Evolutionary conservation across 2,888 invertebrate genomes (phyloP), one percentile per base, ranked within the genome.

Genomic region (Synergus gifuensis): DNA sequence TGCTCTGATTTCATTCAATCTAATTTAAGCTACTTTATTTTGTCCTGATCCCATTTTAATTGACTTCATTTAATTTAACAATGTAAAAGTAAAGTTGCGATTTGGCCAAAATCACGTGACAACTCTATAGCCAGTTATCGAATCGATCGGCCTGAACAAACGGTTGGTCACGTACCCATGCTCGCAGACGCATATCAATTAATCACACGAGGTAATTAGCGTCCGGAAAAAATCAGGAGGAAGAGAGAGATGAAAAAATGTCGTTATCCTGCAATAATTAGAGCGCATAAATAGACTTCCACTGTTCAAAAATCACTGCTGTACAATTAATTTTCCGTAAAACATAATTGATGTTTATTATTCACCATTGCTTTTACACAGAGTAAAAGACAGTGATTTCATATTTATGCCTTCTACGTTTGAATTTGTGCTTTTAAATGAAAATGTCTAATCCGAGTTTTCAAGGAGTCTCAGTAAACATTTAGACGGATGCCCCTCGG

Each of bases 151-250:
- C 12, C 22, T 18, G 67, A 46, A 69, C 67, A 69, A 69, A 69
- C 44, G 46, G 67, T 69, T 69, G 67, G 67, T 69, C 67, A 22
- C 46, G 40, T 42, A 42, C 66, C 42, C 66, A 54, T 18, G 44
- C 67, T 69, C 22, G 28, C 44, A 66, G 66, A 42, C 66, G 62
- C 66, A 69, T 78, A 69, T 78, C 79, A 76, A 84, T 81, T 78
- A 80, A 82, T 80, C 82, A 79, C 64, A 58, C 63, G 76, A 64
- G 63, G 79, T 79, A 83, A 82, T 80, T 82, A 80, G 78, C 76
- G 46, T 62, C 78, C 63, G 22, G 49, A 49, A 78, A 82, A 80
- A 67, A 69, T 46, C 18, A 69, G 46, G 2, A 46, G 46, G 12
- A 46, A 46, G 46, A 46, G 18, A 67, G 44, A 78, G 76, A 46